Base-by-base conservation (phyloP, 2,113 vertebrate species). In the Oryctolagus cuniculus region DNA sequence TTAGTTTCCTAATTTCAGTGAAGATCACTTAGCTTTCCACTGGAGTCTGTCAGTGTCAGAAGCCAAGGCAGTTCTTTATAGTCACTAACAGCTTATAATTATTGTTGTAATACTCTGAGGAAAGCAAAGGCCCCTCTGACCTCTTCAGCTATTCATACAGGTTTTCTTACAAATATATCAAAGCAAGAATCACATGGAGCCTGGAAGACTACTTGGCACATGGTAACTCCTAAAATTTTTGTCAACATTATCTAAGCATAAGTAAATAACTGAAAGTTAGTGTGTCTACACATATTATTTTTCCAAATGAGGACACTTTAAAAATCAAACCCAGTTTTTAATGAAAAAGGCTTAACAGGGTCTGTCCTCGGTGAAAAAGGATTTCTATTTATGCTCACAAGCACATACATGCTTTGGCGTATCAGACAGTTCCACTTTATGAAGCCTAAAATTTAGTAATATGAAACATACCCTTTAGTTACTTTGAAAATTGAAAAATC, bases 1-100 rank as follows among this genome's bases (percentile, higher is more conserved):
- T 94, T 81, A 78, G 87, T 95, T 95, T 97, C 90, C 63, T 86
- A 88, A 95, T 95, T 95, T 96, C 61, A 72, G 10, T 91, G n/a
- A 93, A 49, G n/a, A 80, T 2, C 67, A 53, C 31, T 95, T 90
- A 89, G 6, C 36, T 94, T 89, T 64, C 63, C 90, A 78, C 8
- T 34, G n/a, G 92, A 90, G 63, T 55, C 63, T 51, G 29, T 80
- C 73, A 64, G 69, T 70, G 44, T 93, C 34, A 90, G 73, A 93
- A 83, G 51, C 38, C 70, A 94, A 86, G 27, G 8, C 64, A 79
- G 51, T 87, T 83, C 49, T n/a, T 90, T 77, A 44, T 44, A 15
- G 90, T 36, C 67, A 89, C 16, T 73, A 78, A 88, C 66, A 81
- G 31, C 34, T 70, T 72, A 9, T 61, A 85, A 89, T 70, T 44